Percentiles rank a stretch among this genome's conserved stretches.
These are phyloP conservation scores for Drosophila nr. fundita DNA, from an alignment of 2,888 invertebrate species.

Conservation along the genomic window DNA sequence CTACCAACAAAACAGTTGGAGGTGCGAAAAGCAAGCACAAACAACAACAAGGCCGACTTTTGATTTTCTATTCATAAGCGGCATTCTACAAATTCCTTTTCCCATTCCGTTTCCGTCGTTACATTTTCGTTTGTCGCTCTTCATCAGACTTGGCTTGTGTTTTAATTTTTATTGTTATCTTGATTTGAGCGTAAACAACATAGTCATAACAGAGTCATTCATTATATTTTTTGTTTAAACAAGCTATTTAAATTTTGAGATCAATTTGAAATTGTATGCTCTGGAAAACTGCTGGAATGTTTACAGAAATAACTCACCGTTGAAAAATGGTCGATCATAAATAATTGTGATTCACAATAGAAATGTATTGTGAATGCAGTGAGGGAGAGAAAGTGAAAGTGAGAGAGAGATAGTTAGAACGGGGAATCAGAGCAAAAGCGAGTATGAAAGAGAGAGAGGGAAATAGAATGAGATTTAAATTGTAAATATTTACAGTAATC, in stretches of 20 bases:
- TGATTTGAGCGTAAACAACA: conserved; percentile 30
- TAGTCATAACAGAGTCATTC: conserved; percentile 4
- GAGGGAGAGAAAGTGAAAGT: background rate
- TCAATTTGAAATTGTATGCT: background rate
- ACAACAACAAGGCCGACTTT: conserved; percentile 39
- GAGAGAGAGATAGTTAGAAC: no score
- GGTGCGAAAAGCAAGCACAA: conserved; percentile 59
- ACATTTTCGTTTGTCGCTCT: conserved; percentile 25
- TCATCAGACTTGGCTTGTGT: conserved; percentile 26
- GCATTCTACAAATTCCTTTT: conserved; percentile 30
- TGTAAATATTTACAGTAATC: background rate
- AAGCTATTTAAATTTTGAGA: conserved; percentile 4
- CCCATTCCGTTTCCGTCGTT: conserved; percentile 13
- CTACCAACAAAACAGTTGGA: conserved; percentile 25
- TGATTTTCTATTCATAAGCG: conserved; percentile 49
- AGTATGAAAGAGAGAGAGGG: no score
- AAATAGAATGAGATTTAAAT: background rate
- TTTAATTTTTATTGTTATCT: conserved; percentile 22
- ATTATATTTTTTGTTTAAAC: conserved; percentile 21
- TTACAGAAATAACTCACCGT: background rate
- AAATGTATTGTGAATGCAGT: background rate
- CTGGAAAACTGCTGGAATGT: background rate
- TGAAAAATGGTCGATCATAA: background rate
- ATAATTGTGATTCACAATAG: background rate
- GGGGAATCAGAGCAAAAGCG: background rate